A percentile compares a stretch with the other conserved stretches of the same genome.
phyloP scores from a whole-genome alignment of 2,113 vertebrate genomes.

The Salvelinus alpinus region DNA sequence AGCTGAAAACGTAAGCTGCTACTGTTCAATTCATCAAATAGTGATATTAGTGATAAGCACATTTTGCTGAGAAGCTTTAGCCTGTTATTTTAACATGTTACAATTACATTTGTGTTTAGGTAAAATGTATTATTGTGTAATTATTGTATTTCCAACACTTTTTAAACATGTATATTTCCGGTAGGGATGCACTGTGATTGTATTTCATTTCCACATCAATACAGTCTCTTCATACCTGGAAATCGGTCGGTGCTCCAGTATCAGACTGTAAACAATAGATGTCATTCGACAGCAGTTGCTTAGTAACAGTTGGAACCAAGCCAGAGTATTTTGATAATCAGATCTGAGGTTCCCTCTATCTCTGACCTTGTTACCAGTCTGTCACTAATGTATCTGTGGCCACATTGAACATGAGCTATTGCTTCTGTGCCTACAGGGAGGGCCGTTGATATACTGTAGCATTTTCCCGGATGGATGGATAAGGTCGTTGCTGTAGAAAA shows the following conservation, averaged over 20 bases:
- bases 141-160: no score
- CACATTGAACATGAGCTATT: no score
- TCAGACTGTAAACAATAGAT: not conserved
- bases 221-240: not conserved
- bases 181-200: not conserved
- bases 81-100: not conserved
- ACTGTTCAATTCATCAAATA: not conserved
- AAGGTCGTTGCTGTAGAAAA: no score
- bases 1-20: not conserved
- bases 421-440: no score
- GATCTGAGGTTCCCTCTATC: slow-evolving; percentile 23
- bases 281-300: slow-evolving; percentile 30
- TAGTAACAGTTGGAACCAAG: slow-evolving; percentile 37
- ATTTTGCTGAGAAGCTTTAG: not conserved
- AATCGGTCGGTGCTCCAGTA: not conserved
- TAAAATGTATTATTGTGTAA: no score
- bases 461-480: no score
- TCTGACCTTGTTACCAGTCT: slow-evolving; percentile 34
- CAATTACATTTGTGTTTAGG: no score
- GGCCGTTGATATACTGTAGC: no score
- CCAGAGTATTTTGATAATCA: slow-evolving; percentile 42
- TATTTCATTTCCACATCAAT: not conserved
- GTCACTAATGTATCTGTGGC: no score
- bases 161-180: no score
- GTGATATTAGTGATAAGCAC: not conserved